Evolutionary conservation across 2,888 invertebrate species (phyloP), one percentile per base, ranked within the genome.

Genomic region (Clepsis dumicolana): DNA sequence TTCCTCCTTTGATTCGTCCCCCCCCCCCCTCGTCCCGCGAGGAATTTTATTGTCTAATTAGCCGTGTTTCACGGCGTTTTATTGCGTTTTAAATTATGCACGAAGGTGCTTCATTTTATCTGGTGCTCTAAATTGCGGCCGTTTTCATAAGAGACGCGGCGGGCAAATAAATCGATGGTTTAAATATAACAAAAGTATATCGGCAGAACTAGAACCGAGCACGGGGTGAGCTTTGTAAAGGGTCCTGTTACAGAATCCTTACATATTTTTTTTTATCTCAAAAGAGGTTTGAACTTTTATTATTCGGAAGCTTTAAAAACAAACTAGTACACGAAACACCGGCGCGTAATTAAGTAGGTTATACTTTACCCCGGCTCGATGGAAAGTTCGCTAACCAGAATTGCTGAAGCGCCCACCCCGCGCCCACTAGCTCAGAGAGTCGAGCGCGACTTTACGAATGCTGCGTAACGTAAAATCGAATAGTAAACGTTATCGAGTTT

Each of bases 11-110:
- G 72, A 76, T 78, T 76, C 79, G 77, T 72, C 69, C 25, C 41
- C 48, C 65, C 48, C 65, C 56, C 62, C 59, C 52, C 60, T 61
- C 60, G 63, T 62, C 63, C 67, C 57, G 72, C 65, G 63, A 65
- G 73, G 73, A 77, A 76, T 82, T 85, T 83, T 80, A 82, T 81
- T 84, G 83, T 83, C 80, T 87, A 85, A 88, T 87, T 87, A 88
- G 84, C 73, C 75, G 77, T 79, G 80, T 84, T 85, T 81, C 80
- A 82, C 80, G 78, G 79, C 81, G 82, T 87, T 89, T 89, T 87
- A 88, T 87, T 84, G 76, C 84, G 77, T 83, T 85, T 85, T 85
- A 83, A 87, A 87, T 86, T 88, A 86, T 86, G 80, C 84, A 80
- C 80, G 78, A 80, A 85, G 84, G 84, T 85, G 82, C 84, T 86